phyloP scores from a whole-genome alignment of 2,888 invertebrate species.

The Stenodera caucasica region DNA sequence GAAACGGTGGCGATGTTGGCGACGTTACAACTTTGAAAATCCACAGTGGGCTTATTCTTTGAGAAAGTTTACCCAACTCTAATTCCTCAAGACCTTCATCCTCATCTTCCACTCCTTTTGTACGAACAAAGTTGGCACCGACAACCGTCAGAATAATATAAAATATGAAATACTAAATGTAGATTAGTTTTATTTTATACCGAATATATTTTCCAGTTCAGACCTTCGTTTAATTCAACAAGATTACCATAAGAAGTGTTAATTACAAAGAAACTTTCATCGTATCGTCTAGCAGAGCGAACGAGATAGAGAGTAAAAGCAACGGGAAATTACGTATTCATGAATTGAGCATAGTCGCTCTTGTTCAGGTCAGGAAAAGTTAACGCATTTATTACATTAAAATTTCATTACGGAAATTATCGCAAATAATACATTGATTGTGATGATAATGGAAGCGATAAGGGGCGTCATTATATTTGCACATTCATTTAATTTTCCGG shows the following conservation, averaged over 20 bases:
- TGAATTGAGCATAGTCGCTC: constrained; percentile 34
- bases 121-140: background rate
- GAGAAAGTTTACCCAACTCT: constrained; percentile 25
- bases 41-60: constrained; percentile 39
- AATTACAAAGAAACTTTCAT: constrained; percentile 40
- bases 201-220: constrained; percentile 47
- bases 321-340: constrained; percentile 43
- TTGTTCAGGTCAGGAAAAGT: constrained; percentile 31
- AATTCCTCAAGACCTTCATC: constrained; percentile 26
- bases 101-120: background rate
- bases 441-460: background rate
- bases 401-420: constrained; percentile 31
- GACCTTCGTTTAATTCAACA: constrained; percentile 47
- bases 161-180: constrained; percentile 49
- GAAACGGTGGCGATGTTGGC: constrained; percentile 7
- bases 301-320: no score
- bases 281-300: constrained; percentile 17
- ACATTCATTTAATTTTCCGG: background rate
- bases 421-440: constrained; percentile 24
- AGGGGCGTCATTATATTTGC: no score
- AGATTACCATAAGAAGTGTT: constrained; percentile 50
- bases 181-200: constrained; percentile 49
- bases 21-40: constrained; percentile 34
- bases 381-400: constrained; percentile 29
- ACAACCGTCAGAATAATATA: constrained; percentile 27